phyloP scores from a whole-genome alignment of 2,888 invertebrate species.

The Pinctada fucata region DNA sequence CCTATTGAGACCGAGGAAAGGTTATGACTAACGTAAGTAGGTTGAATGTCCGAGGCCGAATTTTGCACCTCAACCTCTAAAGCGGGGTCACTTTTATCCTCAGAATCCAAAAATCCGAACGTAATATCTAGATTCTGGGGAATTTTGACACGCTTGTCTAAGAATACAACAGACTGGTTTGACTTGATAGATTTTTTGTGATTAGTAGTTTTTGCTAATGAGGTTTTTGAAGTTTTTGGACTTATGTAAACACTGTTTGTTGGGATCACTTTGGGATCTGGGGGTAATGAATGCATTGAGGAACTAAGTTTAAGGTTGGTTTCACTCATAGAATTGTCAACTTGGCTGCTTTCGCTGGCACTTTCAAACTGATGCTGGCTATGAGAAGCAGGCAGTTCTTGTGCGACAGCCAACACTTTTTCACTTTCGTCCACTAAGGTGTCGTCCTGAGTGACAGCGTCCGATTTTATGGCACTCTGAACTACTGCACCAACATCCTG shows the following conservation, averaged over 20 bases:
- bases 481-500: conserved; percentile 29
- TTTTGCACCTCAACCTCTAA: background rate
- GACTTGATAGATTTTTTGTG: conserved; percentile 21
- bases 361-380: background rate
- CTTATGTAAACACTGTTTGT: background rate
- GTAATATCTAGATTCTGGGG: conserved; percentile 64
- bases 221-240: background rate
- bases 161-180: conserved; percentile 66
- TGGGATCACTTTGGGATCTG: background rate
- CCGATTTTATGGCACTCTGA: background rate
- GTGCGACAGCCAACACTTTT: background rate
- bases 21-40: background rate
- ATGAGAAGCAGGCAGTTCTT: background rate
- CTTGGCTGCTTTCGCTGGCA: background rate
- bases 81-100: background rate
- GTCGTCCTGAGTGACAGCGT: conserved; percentile 3
- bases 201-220: background rate
- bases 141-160: conserved; percentile 62
- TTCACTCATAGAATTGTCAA: background rate
- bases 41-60: background rate
- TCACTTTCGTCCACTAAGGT: background rate
- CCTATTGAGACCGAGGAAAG: background rate
- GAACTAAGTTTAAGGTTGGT: background rate
- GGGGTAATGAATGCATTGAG: background rate
- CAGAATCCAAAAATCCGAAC: conserved; percentile 59